Evolutionary conservation across 2,797 vertebrate species (phyloP).

Genomic region (Dermochelys coriacea): DNA sequence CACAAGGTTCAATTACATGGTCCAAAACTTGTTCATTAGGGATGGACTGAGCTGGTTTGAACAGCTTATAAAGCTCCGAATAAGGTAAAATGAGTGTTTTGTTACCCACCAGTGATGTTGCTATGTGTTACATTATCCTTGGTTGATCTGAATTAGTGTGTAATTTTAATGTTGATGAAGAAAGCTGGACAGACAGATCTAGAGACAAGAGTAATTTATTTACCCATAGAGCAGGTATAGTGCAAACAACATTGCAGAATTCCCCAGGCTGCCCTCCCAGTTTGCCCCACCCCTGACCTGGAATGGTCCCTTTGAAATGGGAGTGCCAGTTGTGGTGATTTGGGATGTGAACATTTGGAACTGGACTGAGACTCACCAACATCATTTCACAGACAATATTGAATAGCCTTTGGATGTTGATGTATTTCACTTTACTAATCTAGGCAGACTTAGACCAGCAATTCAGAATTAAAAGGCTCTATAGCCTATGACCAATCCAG

Average conservation of each 20-base stretch:
- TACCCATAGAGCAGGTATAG: rapidly evolving
- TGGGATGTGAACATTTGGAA: neutral
- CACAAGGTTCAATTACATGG: rapidly evolving
- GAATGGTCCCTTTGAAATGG: rapidly evolving
- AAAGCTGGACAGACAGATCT: neutral
- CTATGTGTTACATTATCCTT: neutral
- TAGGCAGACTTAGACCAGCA: neutral
- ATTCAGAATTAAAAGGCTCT: neutral
- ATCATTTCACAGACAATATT: neutral
- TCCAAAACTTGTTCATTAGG: neutral
- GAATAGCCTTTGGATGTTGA: neutral
- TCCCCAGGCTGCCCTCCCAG: rapidly evolving
- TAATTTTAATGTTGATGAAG: neutral
- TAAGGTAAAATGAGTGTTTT: neutral
- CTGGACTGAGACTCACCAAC: neutral
- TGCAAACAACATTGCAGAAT: rapidly evolving
- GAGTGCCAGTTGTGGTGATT: neutral
- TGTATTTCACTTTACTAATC: neutral
- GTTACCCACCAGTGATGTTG: neutral
- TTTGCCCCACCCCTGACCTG: rapidly evolving
- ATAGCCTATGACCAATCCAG: neutral
- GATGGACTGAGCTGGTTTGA: neutral
- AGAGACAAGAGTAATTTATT: rapidly evolving
- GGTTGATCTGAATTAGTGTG: neutral
- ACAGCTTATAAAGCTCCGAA: rapidly evolving